phyloP scores from a whole-genome alignment of 1,140 invertebrate species.

The Helicoverpa zea region DNA sequence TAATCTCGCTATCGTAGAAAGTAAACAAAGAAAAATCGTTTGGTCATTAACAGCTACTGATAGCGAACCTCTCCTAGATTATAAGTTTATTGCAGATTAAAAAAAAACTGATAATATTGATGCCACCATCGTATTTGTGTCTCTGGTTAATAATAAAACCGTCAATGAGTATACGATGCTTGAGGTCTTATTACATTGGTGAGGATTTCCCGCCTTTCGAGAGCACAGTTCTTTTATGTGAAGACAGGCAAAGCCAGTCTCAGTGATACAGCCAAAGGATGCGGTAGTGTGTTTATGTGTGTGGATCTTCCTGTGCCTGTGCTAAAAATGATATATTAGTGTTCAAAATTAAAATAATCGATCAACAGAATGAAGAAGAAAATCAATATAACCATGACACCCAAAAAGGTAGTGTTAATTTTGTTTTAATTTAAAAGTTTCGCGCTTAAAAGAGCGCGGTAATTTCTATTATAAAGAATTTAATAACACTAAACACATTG shows the following conservation, averaged over 20 bases:
- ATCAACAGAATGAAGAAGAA: constrained; percentile 71
- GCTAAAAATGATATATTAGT: constrained; percentile 16
- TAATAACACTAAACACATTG: background rate
- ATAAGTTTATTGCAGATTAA: constrained; percentile 61
- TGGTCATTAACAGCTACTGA: constrained; percentile 65
- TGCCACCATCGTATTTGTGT: constrained; percentile 45
- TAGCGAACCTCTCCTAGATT: constrained; percentile 61
- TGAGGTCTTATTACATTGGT: constrained; percentile 47
- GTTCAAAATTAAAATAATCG: background rate
- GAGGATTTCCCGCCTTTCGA: constrained; percentile 41
- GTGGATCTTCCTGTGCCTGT: constrained; percentile 39
- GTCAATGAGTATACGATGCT: background rate
- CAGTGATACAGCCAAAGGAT: constrained; percentile 26
- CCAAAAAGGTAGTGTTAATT: constrained; percentile 66
- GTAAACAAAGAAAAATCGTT: constrained; percentile 68
- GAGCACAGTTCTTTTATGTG: constrained; percentile 27
- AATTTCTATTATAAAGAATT: background rate
- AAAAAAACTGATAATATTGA: constrained; percentile 48
- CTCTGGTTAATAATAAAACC: constrained; percentile 19
- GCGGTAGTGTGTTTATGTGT: constrained; percentile 38
- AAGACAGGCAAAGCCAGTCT: constrained; percentile 40
- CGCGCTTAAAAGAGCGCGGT: constrained; percentile 5
- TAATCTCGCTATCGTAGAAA: constrained; percentile 43
- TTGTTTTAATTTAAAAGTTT: background rate
- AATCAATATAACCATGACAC: constrained; percentile 67